phyloP scores from a whole-genome alignment of 2,113 vertebrate species.

The Zootoca vivipara region DNA sequence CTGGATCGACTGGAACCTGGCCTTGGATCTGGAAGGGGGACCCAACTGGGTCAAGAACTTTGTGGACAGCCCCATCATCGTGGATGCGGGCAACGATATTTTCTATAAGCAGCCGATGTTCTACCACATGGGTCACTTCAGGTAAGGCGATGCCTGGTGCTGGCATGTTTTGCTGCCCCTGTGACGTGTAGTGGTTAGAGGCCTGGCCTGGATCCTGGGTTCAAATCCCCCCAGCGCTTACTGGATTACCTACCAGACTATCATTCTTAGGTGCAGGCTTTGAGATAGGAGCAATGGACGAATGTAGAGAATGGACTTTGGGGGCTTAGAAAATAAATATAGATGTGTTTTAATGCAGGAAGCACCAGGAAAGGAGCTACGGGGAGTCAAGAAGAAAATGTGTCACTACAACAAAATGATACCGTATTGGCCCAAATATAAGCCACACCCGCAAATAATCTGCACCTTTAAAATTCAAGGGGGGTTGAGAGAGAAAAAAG shows the following conservation, averaged over 20 bases:
- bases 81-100: constrained; percentile 77
- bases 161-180: background rate
- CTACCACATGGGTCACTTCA: constrained; percentile 90
- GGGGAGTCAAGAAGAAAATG: too few species aligned
- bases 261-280: too few species aligned
- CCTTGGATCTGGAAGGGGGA: constrained; percentile 85
- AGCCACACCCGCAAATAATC: background rate
- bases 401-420: too few species aligned
- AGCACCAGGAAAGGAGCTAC: too few species aligned
- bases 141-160: constrained; percentile 63
- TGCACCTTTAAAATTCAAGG: too few species aligned
- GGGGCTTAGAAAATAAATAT: too few species aligned
- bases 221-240: background rate
- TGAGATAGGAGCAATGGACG: too few species aligned
- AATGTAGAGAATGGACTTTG: too few species aligned
- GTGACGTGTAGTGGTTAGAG: background rate
- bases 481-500: too few species aligned
- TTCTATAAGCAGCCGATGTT: constrained; percentile 91
- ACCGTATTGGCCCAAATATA: background rate
- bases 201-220: background rate
- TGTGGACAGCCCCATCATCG: constrained; percentile 91
- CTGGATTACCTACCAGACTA: too few species aligned
- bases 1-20: constrained; percentile 97
- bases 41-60: constrained; percentile 96
- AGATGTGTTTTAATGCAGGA: too few species aligned